These are phyloP conservation scores for Xenops minutus DNA, from an alignment of 2,797 vertebrate species.

Conservation along the genomic window DNA sequence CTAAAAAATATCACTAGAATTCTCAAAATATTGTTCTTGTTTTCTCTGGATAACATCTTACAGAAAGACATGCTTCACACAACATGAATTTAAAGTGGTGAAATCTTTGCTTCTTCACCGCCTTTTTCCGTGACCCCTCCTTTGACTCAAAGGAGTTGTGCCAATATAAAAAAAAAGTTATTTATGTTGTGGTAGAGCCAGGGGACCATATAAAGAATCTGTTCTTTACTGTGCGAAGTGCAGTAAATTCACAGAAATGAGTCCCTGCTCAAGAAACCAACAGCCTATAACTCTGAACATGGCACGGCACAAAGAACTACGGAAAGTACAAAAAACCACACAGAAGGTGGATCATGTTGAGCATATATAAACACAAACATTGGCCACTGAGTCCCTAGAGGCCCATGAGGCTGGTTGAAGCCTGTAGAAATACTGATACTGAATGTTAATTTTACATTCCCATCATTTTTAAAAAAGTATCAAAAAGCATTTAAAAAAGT, in stretches of 20 bases:
- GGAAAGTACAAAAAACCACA: background rate
- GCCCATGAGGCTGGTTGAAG: background rate
- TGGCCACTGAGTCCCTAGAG: background rate
- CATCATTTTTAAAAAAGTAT: background rate
- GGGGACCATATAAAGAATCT: background rate
- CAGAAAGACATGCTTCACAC: background rate
- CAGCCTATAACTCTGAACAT: background rate
- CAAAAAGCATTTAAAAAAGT: background rate
- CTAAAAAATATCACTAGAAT: background rate
- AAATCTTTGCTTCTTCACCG: background rate
- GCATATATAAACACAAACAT: background rate
- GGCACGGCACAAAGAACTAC: background rate
- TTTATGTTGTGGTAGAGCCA: conserved; percentile 4
- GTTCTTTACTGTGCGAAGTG: background rate
- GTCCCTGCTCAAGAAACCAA: background rate
- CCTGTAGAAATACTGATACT: background rate
- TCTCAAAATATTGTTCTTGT: background rate
- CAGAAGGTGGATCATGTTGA: background rate
- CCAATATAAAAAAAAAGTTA: background rate
- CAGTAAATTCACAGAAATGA: background rate
- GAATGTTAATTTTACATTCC: background rate
- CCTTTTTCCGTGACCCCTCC: background rate
- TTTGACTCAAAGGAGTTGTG: background rate
- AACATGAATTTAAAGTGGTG: background rate
- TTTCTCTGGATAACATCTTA: background rate